Percentiles rank a stretch among this genome's conserved stretches.
These are phyloP conservation scores for Drosophila siamana DNA, from an alignment of 2,888 invertebrate species.

Conservation along the genomic window DNA sequence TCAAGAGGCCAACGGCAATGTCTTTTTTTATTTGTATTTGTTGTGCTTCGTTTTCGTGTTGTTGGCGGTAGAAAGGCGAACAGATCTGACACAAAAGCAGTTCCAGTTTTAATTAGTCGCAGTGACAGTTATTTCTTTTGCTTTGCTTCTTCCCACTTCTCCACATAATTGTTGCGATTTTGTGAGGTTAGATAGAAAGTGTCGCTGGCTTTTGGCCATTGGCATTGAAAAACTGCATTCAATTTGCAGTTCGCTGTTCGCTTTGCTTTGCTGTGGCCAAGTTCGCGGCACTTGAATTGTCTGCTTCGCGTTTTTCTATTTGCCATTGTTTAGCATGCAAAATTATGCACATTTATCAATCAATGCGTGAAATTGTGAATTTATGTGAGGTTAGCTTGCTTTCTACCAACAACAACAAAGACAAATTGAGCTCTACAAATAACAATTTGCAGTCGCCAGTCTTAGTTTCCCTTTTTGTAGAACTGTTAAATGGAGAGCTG, in stretches of 20 bases:
- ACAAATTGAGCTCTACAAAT: neutral
- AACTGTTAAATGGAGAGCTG: neutral
- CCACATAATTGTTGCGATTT: conserved; percentile 13
- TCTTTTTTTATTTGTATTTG: conserved; percentile 10
- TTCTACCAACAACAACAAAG: neutral
- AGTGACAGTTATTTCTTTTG: conserved; percentile 36
- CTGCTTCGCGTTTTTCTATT: too few relatives aligned
- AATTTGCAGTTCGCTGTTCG: neutral
- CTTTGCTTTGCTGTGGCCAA: too few relatives aligned
- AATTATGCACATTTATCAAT: neutral
- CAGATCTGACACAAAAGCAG: conserved; percentile 16
- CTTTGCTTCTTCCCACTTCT: neutral
- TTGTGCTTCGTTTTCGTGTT: conserved; percentile 1
- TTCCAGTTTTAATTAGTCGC: conserved; percentile 58
- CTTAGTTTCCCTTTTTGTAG: neutral
- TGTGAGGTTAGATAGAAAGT: conserved; percentile 16
- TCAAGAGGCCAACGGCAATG: conserved; percentile 38
- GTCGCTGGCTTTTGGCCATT: neutral
- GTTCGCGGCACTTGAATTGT: too few relatives aligned
- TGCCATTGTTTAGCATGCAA: neutral
- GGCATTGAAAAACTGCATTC: neutral
- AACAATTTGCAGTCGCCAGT: neutral
- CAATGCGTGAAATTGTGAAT: neutral
- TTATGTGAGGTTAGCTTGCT: neutral
- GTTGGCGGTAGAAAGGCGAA: conserved; percentile 33